phyloP scores from a whole-genome alignment of 2,888 invertebrate species.

The Tetragonula carbonaria region DNA sequence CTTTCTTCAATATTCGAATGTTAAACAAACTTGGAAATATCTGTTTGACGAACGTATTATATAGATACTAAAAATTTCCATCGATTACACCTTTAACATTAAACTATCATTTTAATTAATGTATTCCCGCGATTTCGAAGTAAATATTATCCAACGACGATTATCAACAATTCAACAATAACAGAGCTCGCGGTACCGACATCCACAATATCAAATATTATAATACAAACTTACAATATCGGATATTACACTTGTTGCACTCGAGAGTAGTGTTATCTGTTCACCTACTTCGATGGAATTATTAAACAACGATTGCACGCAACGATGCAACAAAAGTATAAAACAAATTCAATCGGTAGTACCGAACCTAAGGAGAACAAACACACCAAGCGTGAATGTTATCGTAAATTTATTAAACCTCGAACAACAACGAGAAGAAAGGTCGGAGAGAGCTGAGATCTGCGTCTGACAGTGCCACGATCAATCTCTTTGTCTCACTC shows the following conservation, averaged over 20 bases:
- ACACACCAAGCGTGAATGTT: slow-evolving; percentile 52
- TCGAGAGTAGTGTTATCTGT: too few species aligned
- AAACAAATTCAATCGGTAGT: slow-evolving; percentile 13
- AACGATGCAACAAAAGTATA: neutral
- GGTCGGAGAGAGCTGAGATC: slow-evolving; percentile 13
- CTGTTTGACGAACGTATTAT: neutral
- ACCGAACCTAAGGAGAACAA: too few species aligned
- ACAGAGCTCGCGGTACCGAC: neutral
- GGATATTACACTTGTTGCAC: neutral
- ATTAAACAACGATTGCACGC: too few species aligned
- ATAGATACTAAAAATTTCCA: neutral
- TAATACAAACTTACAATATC: neutral
- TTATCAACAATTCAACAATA: neutral
- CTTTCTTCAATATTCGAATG: neutral
- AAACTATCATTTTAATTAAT: neutral
- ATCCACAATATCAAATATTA: neutral
- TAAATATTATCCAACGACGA: too few species aligned
- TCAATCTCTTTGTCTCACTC: slow-evolving; percentile 54
- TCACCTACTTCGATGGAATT: neutral
- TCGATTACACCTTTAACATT: neutral
- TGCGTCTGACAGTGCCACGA: slow-evolving; percentile 56
- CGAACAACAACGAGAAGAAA: slow-evolving; percentile 21
- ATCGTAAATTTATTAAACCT: slow-evolving; percentile 57
- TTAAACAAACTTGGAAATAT: neutral
- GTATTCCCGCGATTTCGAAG: too few species aligned